phyloP scores from a whole-genome alignment of 2,113 vertebrate genomes.

The Psittacara wagleri region DNA sequence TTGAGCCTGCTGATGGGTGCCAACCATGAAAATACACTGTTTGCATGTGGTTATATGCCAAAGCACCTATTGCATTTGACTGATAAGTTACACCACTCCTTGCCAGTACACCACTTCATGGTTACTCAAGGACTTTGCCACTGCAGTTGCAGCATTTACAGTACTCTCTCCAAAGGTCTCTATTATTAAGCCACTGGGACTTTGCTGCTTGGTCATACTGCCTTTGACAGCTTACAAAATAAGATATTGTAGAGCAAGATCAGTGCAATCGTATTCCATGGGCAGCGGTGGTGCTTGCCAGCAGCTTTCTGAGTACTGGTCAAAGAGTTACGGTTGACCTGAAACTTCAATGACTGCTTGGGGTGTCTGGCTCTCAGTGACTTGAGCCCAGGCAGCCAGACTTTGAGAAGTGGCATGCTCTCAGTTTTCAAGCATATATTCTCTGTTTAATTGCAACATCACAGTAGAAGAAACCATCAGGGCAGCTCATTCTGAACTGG shows the following conservation, averaged over 20 bases:
- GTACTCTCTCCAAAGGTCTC: background rate
- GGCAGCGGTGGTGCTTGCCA: background rate
- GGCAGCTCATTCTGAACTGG: background rate
- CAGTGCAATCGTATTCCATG: background rate
- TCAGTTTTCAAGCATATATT: background rate
- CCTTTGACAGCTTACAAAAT: background rate
- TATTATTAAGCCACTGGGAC: background rate
- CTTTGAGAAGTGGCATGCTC: background rate
- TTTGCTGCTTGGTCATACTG: background rate
- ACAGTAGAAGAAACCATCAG: background rate
- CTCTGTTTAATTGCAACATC: background rate
- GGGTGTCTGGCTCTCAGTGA: background rate
- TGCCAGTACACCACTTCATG: background rate
- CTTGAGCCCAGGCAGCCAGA: background rate
- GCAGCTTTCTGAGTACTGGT: background rate
- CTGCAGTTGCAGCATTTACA: background rate
- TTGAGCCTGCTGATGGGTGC: background rate
- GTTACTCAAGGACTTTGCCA: background rate
- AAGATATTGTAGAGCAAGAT: background rate
- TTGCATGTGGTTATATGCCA: background rate
- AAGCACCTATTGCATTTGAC: background rate
- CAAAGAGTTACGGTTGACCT: background rate
- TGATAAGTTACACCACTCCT: background rate
- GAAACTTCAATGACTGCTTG: background rate
- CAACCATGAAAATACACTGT: background rate